phyloP scores from a whole-genome alignment of 2,888 invertebrate species.

The Ceriagrion tenellum region DNA sequence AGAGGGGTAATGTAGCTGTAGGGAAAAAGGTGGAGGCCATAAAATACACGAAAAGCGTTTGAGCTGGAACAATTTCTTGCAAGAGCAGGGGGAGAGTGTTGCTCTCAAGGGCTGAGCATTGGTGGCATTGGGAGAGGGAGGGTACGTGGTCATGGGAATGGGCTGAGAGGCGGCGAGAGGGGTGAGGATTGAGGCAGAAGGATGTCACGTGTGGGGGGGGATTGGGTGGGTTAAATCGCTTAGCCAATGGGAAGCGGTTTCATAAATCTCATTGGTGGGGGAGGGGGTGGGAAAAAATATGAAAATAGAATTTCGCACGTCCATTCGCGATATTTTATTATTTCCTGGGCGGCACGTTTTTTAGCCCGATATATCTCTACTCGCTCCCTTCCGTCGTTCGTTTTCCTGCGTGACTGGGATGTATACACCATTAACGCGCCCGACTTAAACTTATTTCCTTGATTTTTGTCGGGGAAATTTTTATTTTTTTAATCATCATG shows the following conservation, averaged over 20 bases:
- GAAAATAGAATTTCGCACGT: constrained; percentile 34
- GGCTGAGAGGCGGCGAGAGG: not conserved
- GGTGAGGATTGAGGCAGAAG: not conserved
- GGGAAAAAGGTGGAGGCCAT: not conserved
- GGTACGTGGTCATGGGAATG: not conserved
- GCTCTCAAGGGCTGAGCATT: too few species aligned
- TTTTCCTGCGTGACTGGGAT: not conserved
- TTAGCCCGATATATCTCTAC: not conserved
- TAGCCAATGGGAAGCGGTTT: constrained; percentile 45
- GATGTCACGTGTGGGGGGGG: constrained; percentile 5
- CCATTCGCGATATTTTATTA: not conserved
- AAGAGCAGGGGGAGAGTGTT: not conserved
- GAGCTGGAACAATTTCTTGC: constrained; percentile 7
- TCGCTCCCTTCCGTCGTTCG: not conserved
- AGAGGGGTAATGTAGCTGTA: not conserved
- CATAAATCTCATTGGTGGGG: constrained; percentile 33
- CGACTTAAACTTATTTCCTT: not conserved
- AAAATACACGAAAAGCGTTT: constrained; percentile 1
- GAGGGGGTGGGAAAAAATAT: not conserved
- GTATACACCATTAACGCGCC: not conserved
- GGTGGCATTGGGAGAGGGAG: too few species aligned
- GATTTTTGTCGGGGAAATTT: not conserved
- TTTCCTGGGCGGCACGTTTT: not conserved
- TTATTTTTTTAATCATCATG: not conserved
- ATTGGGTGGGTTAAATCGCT: constrained; percentile 43